phyloP scores from a whole-genome alignment of 2,888 invertebrate species.

The Ochropleura plecta region DNA sequence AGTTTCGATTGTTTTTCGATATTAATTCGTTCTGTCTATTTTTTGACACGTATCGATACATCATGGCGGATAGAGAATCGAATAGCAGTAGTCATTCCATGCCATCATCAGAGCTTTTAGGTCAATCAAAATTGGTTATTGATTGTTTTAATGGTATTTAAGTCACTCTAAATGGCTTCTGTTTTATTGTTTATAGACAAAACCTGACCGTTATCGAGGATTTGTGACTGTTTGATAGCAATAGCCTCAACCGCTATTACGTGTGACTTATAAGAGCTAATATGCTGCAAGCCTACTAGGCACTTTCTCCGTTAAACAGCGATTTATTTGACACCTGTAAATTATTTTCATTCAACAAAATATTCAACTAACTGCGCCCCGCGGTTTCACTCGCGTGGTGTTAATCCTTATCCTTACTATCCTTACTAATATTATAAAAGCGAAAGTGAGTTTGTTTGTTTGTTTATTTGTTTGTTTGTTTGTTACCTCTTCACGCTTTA shows the following conservation, averaged over 20 bases:
- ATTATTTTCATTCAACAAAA: too few species aligned
- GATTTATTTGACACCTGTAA: neutral
- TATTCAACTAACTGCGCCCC: too few species aligned
- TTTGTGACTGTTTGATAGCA: neutral
- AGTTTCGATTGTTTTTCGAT: constrained; percentile 55
- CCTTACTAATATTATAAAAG: too few species aligned
- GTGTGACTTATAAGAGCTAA: neutral
- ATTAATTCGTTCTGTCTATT: constrained; percentile 49
- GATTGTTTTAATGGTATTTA: constrained; percentile 35
- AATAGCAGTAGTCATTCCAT: constrained; percentile 27
- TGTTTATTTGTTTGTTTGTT: too few species aligned
- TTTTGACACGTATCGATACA: constrained; percentile 45
- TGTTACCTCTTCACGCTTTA: too few species aligned
- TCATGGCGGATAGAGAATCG: constrained; percentile 35
- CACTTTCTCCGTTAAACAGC: neutral
- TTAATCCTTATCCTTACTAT: too few species aligned
- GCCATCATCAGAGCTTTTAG: constrained; percentile 51
- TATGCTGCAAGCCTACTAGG: neutral
- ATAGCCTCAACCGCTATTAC: neutral
- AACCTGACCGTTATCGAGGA: neutral
- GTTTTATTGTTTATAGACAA: neutral
- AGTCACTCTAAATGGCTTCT: constrained; percentile 18
- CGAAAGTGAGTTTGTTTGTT: too few species aligned
- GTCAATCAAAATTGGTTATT: constrained; percentile 51
- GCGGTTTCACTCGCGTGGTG: too few species aligned